Conservation (phyloP, 2,113 vertebrate species). For the Micromys minutus region DNA sequence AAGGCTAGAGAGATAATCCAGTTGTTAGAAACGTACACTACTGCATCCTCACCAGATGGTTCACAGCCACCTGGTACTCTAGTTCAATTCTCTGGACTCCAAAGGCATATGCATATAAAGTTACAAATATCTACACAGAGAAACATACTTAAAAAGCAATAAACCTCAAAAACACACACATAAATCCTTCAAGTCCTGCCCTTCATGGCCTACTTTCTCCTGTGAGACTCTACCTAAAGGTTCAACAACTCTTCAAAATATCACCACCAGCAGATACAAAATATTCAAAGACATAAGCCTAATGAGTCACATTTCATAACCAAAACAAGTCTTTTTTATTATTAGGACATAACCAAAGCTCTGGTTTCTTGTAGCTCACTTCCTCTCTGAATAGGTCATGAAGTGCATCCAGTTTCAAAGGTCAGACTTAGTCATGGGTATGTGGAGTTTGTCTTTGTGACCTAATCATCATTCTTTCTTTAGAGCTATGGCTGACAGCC, state of each 20-base stretch:
- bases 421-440: neutral
- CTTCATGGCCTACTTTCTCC: too few species aligned
- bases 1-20: neutral
- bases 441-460: conserved; percentile 36
- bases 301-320: neutral
- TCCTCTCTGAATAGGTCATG: neutral
- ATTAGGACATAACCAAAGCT: neutral
- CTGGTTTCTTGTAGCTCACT: neutral
- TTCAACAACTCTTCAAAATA: neutral
- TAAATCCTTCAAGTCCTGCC: neutral
- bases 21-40: neutral
- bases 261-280: neutral
- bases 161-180: neutral
- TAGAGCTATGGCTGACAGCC: conserved; percentile 26
- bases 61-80: neutral
- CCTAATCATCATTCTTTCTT: conserved; percentile 33
- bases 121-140: neutral
- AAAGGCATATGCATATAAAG: neutral
- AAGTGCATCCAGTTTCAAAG: conserved; percentile 23
- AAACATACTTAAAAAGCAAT: neutral
- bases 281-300: neutral
- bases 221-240: neutral
- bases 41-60: neutral
- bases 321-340: neutral
- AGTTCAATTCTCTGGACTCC: neutral